Evolutionary conservation across 2,888 invertebrate genomes (phyloP).

Genomic region (Hofmannophila pseudospretella): DNA sequence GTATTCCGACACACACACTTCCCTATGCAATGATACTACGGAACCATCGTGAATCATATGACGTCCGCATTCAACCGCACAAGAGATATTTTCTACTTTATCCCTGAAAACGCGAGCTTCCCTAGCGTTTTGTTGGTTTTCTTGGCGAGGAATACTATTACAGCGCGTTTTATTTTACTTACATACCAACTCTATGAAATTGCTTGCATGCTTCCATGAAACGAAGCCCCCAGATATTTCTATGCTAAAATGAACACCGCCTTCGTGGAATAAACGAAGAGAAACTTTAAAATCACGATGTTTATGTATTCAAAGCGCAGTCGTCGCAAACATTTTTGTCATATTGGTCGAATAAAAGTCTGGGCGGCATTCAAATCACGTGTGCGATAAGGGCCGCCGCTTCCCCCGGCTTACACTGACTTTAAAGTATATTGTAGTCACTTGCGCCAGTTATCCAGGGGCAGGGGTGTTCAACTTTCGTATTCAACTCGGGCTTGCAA

Average conservation of each 20-base stretch:
- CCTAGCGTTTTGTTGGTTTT: constrained; percentile 9
- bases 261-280: constrained; percentile 13
- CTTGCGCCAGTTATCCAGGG: constrained; percentile 42
- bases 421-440: constrained; percentile 62
- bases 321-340: constrained; percentile 57
- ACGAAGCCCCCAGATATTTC: constrained; percentile 4
- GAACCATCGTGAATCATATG: constrained; percentile 21
- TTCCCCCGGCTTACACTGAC: constrained; percentile 50
- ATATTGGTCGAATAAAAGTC: constrained; percentile 60
- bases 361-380: constrained; percentile 54
- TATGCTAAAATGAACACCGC: constrained; percentile 5
- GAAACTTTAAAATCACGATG: constrained; percentile 29
- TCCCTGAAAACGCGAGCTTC: constrained; percentile 15
- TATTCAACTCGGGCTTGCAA: constrained; percentile 55
- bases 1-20: constrained; percentile 13
- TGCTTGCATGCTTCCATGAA: constrained; percentile 1
- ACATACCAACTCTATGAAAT: not conserved
- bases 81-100: constrained; percentile 20
- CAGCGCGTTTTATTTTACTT: constrained; percentile 1
- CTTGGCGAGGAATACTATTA: constrained; percentile 2
- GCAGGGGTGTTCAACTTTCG: constrained; percentile 41
- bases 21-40: constrained; percentile 9
- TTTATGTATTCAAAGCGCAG: constrained; percentile 58
- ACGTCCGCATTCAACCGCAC: constrained; percentile 23
- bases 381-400: constrained; percentile 57